Evolutionary conservation across 2,888 invertebrate species (phyloP).

Genomic region (Artemia sinica): DNA sequence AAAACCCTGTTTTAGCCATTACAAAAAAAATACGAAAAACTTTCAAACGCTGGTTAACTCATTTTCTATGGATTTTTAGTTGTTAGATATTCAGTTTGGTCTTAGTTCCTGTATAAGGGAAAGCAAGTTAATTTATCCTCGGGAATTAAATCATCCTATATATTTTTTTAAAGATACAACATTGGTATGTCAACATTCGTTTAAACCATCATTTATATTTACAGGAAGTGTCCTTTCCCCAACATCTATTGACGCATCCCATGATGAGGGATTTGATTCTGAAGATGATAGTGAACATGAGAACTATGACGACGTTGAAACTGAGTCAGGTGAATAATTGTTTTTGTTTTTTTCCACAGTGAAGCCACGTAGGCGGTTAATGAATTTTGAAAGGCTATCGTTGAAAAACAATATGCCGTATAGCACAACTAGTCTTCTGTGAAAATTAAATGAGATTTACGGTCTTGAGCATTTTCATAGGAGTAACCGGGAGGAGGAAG

Average conservation of each 20-base stretch:
- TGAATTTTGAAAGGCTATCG: too few relatives aligned
- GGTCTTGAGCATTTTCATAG: too few relatives aligned
- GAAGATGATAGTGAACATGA: constrained; percentile 56
- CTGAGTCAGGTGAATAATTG: constrained; percentile 19
- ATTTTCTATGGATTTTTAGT: too few relatives aligned
- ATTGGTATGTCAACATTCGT: constrained; percentile 8
- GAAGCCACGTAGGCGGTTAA: constrained; percentile 43
- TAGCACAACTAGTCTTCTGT: too few relatives aligned
- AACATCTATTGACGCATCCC: constrained; percentile 56
- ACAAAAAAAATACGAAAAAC: too few relatives aligned
- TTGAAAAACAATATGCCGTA: too few relatives aligned
- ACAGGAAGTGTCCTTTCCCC: constrained; percentile 58
- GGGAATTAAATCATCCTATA: neutral
- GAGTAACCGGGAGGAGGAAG: too few relatives aligned
- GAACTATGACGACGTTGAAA: constrained; percentile 50
- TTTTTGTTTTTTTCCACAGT: constrained; percentile 33
- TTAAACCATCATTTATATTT: constrained; percentile 20
- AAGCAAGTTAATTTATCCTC: neutral
- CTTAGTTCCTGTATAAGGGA: neutral
- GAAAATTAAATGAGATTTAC: too few relatives aligned
- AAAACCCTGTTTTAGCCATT: too few relatives aligned
- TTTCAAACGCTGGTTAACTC: too few relatives aligned
- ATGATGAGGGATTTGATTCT: constrained; percentile 54
- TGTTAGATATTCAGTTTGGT: too few relatives aligned
- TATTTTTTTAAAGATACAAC: constrained; percentile 15